Base-by-base conservation (phyloP, 2,888 invertebrate species). In the Himalopsyche kuldschensis region DNA sequence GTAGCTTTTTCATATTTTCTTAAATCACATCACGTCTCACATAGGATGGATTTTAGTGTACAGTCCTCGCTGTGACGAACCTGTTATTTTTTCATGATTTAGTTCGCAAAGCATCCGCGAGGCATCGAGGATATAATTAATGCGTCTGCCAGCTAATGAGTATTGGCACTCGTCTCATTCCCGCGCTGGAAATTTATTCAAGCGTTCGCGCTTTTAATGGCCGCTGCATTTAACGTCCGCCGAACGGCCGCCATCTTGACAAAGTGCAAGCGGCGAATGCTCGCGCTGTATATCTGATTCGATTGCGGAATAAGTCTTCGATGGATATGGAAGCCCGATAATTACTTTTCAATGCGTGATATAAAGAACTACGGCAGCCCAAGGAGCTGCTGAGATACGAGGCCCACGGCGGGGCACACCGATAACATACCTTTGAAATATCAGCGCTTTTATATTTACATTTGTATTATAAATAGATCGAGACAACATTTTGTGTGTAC, bases 161-260 rank as follows among this genome's bases (percentile, higher is more conserved):
- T 84, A 86, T 85, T 86, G 86, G 86, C 86, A 84, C 84, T 85
- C 82, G 75, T 79, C 80, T 76, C 77, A 47, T 69, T 78, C 63
- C 81, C 27, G 77, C 55, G 30, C 6, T 35, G 78, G 41, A 24
- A 80, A 84, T 80, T 84, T 84, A 84, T 75, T 78, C 81, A 75
- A 78, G 32, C 80, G 81, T 63, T 47, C 46, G 48, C 78, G 32
- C 75, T 78, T 78, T 82, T 82, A 78, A 82, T 79, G 77, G 80
- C 77, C 80, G 81, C n/a, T n/a, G 76, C 76, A 24, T 41, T 76
- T 76, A n/a, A 76, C 35, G n/a, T 47, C 47, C n/a, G 27, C 41
- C 20, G 46, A 47, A 78, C 78, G n/a, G 41, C 46, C n/a, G 78
- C 41, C n/a, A 76, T 76, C 20, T 76, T 32, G 2, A 3, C 20